Evolutionary conservation across 2,797 vertebrate genomes (phyloP), one percentile per base, ranked within the genome.

Genomic region (Myotis vivesi): DNA sequence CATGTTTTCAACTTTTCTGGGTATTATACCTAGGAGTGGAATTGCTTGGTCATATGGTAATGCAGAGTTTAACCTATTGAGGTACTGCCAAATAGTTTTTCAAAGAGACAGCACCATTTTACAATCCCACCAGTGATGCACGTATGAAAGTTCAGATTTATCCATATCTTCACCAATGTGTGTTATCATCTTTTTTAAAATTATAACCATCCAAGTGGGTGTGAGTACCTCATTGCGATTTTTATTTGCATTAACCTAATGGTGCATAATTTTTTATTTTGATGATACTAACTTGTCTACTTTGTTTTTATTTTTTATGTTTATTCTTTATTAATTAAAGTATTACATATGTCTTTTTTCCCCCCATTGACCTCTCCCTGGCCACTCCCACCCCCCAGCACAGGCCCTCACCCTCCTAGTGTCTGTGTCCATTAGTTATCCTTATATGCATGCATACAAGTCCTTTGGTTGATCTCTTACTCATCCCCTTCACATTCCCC

Each of bases 191-290:
- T 30, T 22, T 57, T 62, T 79, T 57, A 46, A 76, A 23, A 38
- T 79, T 86, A 64, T 87, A 85, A 8, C 28, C 36, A n/a, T 62
- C 8, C 41, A 84, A 66, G 22, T 71, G 3, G 2, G 9, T 66
- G 2, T 19, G 3, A 90, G 4, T 69, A 8, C 62, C n/a, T 72
- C 16, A 0, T 46, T 36, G n/a, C 41, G 1, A 59, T 44, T 87
- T 93, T 93, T 38, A 84, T 76, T 59, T 88, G 8, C 53, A 59
- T 88, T 76, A 76, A 17, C 41, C 19, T 71, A n/a, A 41, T 71
- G 46, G 80, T 46, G 38, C 2, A 69, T 85, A 59, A 11, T 53
- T 94, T 94, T 90, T 73, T 25, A 80, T 41, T 88, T 90, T 92
- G 20, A 75, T 88, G 17, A 73, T 86, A 22, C 28, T 87, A 75